Base-by-base conservation (phyloP, 2,113 vertebrate species). In the Microtus ochrogaster region DNA sequence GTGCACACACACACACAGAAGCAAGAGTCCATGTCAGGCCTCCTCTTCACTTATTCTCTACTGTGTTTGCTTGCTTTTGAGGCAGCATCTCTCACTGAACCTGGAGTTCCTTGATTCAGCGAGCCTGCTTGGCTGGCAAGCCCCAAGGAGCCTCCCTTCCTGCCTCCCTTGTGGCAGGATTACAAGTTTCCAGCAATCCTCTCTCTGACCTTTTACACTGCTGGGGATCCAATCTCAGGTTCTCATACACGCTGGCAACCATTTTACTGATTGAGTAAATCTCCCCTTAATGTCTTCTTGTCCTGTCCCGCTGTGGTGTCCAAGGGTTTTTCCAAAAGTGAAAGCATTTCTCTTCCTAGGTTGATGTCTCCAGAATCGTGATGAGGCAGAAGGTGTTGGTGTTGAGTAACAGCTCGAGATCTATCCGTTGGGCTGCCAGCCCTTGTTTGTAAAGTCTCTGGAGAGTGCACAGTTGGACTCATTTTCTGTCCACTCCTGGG, bases 401-500 rank as follows among this genome's bases (percentile, higher is more conserved):
- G 72, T 94, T 96, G 78, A 82, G 72, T 73, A 76, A 87, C 63
- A 92, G 91, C 41, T 78, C 82, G 55, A 5, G 73, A 82, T 93
- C 93, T 96, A 74, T 92, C 70, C 26, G 7, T 5, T 7, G 0
- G 5, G 65, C 93, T 4, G 41, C 79, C 93, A 92, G 26, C 28
- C 2, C 12, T 85, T 61, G 82, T 94, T 83, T 78, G 74, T 90
- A 81, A 95, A n/a, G 19, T 66, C 88, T 74, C 63, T 41, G 12
- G 47, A 74, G 70, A 58, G 55, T 77, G 39, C 72, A 77, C 76
- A 77, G 5, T 17, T 79, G 70, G 5, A 41, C 83, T 96, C 82
- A 79, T 82, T 95, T 84, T 93, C 84, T 74, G 88, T 77, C 0
- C 44, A 78, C 41, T 6, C 65, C 16, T 16, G 65, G 92, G 83